Evolutionary conservation across 2,113 vertebrate genomes (phyloP).

Genomic region (Plotosus lineatus): DNA sequence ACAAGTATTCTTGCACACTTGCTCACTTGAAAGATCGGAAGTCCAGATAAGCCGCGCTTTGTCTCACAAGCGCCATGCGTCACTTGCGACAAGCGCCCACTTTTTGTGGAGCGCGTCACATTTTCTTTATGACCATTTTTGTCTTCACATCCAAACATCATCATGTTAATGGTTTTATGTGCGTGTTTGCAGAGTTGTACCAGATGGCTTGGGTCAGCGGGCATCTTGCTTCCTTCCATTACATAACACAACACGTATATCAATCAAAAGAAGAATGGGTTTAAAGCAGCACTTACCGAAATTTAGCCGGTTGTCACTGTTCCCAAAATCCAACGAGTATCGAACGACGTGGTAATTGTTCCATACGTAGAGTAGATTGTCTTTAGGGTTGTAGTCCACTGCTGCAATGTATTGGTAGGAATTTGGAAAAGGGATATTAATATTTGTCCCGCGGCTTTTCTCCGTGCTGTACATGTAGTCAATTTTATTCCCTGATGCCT

Average conservation of each 20-base stretch:
- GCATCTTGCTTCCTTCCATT: background rate
- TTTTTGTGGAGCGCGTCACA: too few relatives aligned
- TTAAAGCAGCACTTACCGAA: slow-evolving; percentile 69
- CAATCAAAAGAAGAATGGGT: background rate
- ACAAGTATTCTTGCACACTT: too few relatives aligned
- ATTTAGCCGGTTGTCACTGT: slow-evolving; percentile 78
- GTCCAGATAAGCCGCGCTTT: too few relatives aligned
- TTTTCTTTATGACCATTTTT: background rate
- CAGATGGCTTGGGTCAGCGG: background rate
- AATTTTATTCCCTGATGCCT: slow-evolving; percentile 97
- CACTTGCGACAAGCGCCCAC: too few relatives aligned
- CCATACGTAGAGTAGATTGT: slow-evolving; percentile 98
- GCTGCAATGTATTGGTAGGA: slow-evolving; percentile 98
- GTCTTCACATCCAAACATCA: background rate
- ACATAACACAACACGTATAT: background rate
- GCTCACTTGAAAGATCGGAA: too few relatives aligned
- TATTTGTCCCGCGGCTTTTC: slow-evolving; percentile 86
- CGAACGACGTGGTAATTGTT: slow-evolving; percentile 99
- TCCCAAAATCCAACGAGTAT: slow-evolving; percentile 95
- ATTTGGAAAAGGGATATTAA: slow-evolving; percentile 93
- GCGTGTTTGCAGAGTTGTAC: background rate
- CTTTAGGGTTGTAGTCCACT: slow-evolving; percentile 99
- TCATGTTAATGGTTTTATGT: background rate
- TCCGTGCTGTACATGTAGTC: slow-evolving; percentile 98
- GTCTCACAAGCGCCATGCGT: too few relatives aligned